Base-by-base conservation (phyloP, 2,113 vertebrate genomes). In the Raja brachyura region DNA sequence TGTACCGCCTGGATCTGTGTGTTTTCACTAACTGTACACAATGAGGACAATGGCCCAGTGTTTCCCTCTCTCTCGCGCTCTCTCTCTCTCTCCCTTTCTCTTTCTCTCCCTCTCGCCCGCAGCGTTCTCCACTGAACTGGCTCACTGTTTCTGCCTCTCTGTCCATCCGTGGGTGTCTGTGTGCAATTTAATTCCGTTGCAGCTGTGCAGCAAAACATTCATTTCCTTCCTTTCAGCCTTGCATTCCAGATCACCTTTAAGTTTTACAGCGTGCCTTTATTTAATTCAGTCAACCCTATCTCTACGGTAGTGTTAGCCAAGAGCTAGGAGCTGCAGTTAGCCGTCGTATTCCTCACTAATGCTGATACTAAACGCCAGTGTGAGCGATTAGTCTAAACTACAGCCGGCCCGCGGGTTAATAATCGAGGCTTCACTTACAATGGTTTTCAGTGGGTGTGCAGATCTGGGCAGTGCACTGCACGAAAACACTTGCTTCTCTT, bases 1-100 rank as follows among this genome's bases (percentile, higher is more conserved):
- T 88, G 59, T 88, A n/a, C 56, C 59, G n/a, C 11, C 59, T 63
- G 81, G 20, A 48, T 61, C 25, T 61, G 13, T 14, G 59, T 88
- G 59, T 88, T 88, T 63, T 88, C 83, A 88, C 28, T 31, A 63
- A 88, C 28, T 63, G 59, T 18, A 63, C 56, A 63, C 25, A 88
- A 31, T 66, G 59, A 88, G 83, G 56, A 88, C 59, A 88, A 88
- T 88, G 83, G 59, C 5, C 59, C n/a, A 88, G 83, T 88, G 83
- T 85, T 54, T 66, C 8, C 7, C 63, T 66, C 8, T 8, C 63
- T 3, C 63, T 66, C 63, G 1, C 63, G 5, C 61, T 63, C 61
- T 63, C 61, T 63, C 61, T 66, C 63, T 66, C 63, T 66, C 63
- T 66, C 63, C 13, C 63, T 3, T 0, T 66, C 63, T 66, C 8